Conservation (phyloP, 2,797 vertebrate species). For the Adrianichthys oophorus region DNA sequence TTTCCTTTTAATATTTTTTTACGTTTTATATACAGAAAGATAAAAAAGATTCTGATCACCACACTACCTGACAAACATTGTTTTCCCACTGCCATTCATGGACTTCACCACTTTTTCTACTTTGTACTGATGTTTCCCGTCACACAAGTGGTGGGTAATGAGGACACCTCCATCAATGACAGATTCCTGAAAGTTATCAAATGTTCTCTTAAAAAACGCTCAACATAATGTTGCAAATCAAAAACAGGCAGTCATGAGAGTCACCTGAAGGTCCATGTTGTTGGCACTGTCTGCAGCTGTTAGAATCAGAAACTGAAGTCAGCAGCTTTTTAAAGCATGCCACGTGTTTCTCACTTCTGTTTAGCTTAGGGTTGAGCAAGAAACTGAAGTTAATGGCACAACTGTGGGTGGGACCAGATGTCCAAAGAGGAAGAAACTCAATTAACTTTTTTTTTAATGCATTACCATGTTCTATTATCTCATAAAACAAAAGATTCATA, state of each 20-base stretch:
- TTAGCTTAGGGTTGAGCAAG: slow-evolving; percentile 42
- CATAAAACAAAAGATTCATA: slow-evolving; percentile 21
- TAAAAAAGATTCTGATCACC: not conserved
- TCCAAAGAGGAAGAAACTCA: slow-evolving; percentile 42
- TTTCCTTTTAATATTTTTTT: no score
- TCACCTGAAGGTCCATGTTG: slow-evolving; percentile 61
- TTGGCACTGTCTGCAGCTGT: not conserved
- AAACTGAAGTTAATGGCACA: not conserved
- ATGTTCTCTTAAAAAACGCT: not conserved
- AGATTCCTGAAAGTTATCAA: slow-evolving; percentile 39
- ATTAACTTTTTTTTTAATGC: not conserved
- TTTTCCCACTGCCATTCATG: slow-evolving; percentile 16
- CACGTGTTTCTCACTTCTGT: slow-evolving; percentile 14
- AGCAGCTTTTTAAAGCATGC: slow-evolving; percentile 7
- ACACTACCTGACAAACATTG: slow-evolving; percentile 66
- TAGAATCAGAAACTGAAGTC: not conserved
- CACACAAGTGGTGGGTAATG: slow-evolving; percentile 58
- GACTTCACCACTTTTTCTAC: slow-evolving; percentile 68
- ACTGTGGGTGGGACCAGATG: slow-evolving; percentile 27
- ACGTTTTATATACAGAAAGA: no score
- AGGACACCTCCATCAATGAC: slow-evolving; percentile 58
- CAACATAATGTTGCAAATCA: no score
- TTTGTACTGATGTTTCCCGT: slow-evolving; percentile 76
- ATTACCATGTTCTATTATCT: not conserved
- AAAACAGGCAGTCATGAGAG: no score